Conservation (phyloP, 2,888 invertebrate genomes). For the Geotrupes spiniger region DNA sequence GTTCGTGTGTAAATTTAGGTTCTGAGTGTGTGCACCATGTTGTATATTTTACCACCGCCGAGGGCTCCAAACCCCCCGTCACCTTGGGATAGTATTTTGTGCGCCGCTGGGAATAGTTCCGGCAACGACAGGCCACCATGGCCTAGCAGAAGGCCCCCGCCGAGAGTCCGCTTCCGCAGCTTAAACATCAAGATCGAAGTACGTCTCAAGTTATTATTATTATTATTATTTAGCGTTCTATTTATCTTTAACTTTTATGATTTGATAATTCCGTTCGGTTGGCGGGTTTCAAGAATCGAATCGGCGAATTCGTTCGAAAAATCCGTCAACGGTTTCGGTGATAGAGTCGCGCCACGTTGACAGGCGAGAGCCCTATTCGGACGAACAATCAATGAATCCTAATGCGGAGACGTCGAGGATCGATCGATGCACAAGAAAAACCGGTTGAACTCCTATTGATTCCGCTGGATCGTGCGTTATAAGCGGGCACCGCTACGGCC, state of each 20-base stretch:
- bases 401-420: constrained; percentile 13
- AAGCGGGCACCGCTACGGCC: neutral
- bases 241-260: too few species aligned
- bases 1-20: constrained; percentile 4
- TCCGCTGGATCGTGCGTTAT: constrained; percentile 11
- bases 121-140: constrained; percentile 26
- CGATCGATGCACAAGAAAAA: constrained; percentile 24
- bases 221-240: too few species aligned
- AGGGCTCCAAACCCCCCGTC: constrained; percentile 52
- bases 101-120: constrained; percentile 32
- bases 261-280: too few species aligned
- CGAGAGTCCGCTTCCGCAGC: constrained; percentile 29
- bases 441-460: constrained; percentile 32
- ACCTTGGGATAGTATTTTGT: constrained; percentile 52
- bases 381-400: constrained; percentile 20
- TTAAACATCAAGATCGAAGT: constrained; percentile 27
- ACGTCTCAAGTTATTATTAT: constrained; percentile 23
- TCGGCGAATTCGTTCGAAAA: too few species aligned
- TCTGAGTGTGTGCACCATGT: constrained; percentile 37
- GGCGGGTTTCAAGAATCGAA: too few species aligned
- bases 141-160: constrained; percentile 24
- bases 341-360: constrained; percentile 1
- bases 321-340: constrained; percentile 1
- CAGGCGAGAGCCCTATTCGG: constrained; percentile 3
- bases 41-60: constrained; percentile 55